Percentiles rank a stretch among this genome's conserved stretches.
Evolutionary conservation across 2,113 vertebrate genomes (phyloP).

Genomic region (Dissostichus mawsoni): DNA sequence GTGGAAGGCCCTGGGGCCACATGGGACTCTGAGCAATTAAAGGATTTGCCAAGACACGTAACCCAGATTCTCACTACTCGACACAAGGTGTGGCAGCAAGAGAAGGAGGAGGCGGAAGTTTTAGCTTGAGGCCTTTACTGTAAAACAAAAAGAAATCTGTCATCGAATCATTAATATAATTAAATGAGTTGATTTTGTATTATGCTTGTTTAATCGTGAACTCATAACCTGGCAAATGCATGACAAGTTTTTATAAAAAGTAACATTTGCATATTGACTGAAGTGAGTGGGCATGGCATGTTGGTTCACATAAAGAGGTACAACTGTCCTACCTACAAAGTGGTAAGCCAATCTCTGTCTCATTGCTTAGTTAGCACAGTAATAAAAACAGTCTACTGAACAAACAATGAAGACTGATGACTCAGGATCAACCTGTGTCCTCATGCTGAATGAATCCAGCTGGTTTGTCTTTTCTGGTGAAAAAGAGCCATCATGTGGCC

Average conservation of each 20-base stretch:
- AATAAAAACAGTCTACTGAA: constrained; percentile 29
- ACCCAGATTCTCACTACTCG: constrained; percentile 51
- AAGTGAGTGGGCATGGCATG: not conserved
- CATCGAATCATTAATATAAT: constrained; percentile 5
- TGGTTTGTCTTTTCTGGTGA: constrained; percentile 17
- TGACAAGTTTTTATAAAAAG: constrained; percentile 4
- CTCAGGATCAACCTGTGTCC: constrained; percentile 39
- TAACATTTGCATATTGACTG: not conserved
- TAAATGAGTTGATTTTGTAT: constrained; percentile 20
- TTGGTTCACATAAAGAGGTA: constrained; percentile 4
- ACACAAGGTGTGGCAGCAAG: constrained; percentile 39
- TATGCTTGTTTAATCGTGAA: not conserved
- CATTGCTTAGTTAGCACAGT: not conserved
- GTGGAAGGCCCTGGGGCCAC: not conserved
- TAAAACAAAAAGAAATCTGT: constrained; percentile 38
- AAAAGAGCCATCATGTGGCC: constrained; percentile 70
- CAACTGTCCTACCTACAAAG: not conserved
- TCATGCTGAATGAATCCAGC: not conserved
- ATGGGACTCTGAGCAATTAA: constrained; percentile 24
- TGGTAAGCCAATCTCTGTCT: constrained; percentile 19
- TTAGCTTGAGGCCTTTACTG: not conserved
- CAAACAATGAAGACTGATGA: constrained; percentile 43
- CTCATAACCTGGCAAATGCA: not conserved
- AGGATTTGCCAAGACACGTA: constrained; percentile 55
- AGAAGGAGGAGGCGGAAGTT: constrained; percentile 3